A percentile compares a stretch with the other conserved stretches of the same genome.
Conservation (phyloP, 2,797 vertebrate species). For the Typhlichthys eigenmanni region DNA sequence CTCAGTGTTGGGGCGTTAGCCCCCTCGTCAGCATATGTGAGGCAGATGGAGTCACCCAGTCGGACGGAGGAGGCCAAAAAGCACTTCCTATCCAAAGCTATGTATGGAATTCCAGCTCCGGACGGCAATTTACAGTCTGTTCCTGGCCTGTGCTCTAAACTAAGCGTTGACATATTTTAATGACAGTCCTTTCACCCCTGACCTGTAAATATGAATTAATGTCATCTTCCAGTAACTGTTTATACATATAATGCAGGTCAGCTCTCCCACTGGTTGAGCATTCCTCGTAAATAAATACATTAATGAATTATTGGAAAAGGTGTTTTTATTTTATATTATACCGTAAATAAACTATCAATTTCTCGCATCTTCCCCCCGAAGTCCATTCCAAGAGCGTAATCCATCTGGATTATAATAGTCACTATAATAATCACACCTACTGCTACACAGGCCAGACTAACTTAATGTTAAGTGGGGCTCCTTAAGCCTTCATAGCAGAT, state of each 20-base stretch:
- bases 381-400: no score
- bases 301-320: not conserved
- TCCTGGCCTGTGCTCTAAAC: conserved; percentile 31
- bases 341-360: no score
- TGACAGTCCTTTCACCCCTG: conserved; percentile 21
- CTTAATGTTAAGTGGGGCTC: conserved; percentile 6
- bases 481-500: conserved; percentile 1
- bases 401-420: not conserved
- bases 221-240: conserved; percentile 10
- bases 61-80: conserved; percentile 45
- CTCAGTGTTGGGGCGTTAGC: conserved; percentile 53
- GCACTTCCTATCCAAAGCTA: conserved; percentile 55
- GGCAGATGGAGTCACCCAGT: conserved; percentile 64
- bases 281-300: conserved; percentile 2
- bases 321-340: not conserved
- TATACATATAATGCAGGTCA: conserved; percentile 18
- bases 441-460: not conserved
- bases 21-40: conserved; percentile 52
- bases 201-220: conserved; percentile 41
- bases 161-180: conserved; percentile 27
- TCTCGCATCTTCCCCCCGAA: no score
- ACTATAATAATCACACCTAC: not conserved
- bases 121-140: conserved; percentile 32
- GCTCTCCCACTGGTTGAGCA: not conserved
- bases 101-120: conserved; percentile 53